phyloP scores from a whole-genome alignment of 2,113 vertebrate species.

The Ginglymostoma cirratum region DNA sequence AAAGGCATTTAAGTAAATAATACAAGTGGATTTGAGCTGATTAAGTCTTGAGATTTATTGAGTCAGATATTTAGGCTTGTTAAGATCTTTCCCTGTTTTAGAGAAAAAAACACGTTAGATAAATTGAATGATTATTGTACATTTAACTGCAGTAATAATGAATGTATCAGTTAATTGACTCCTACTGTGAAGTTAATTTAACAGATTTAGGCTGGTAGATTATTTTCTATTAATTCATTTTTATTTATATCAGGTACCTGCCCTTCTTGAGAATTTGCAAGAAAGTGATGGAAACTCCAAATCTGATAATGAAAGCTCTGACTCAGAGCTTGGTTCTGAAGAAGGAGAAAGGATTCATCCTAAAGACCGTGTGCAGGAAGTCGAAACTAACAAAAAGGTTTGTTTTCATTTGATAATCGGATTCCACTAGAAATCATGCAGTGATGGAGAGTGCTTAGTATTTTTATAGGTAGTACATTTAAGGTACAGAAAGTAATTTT shows the following conservation, averaged over 20 bases:
- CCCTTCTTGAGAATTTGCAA: conserved; percentile 67
- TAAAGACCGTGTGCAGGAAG: conserved; percentile 47
- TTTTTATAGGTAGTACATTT: background rate
- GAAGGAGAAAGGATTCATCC: conserved; percentile 43
- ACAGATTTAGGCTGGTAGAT: background rate
- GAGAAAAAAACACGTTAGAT: background rate
- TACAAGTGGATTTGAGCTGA: background rate
- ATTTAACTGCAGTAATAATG: background rate
- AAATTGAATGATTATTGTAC: background rate
- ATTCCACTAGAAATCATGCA: background rate
- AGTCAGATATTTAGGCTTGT: background rate
- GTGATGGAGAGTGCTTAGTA: background rate
- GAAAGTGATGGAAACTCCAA: conserved; percentile 48
- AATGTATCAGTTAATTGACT: background rate
- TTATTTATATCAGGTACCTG: conserved; percentile 67
- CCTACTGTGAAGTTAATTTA: background rate
- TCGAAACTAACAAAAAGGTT: conserved; percentile 74
- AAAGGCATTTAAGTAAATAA: background rate
- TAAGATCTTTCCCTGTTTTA: background rate
- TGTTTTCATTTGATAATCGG: too few relatives aligned
- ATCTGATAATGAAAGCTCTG: conserved; percentile 55
- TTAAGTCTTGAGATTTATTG: background rate
- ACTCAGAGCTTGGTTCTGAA: conserved; percentile 50
- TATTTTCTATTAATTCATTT: background rate
- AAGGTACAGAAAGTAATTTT: background rate